Evolutionary conservation across 37 sponge, comb jelly and placozoan genomes (phyloP).

Genomic region (Chondrilla cf. caribensis): DNA sequence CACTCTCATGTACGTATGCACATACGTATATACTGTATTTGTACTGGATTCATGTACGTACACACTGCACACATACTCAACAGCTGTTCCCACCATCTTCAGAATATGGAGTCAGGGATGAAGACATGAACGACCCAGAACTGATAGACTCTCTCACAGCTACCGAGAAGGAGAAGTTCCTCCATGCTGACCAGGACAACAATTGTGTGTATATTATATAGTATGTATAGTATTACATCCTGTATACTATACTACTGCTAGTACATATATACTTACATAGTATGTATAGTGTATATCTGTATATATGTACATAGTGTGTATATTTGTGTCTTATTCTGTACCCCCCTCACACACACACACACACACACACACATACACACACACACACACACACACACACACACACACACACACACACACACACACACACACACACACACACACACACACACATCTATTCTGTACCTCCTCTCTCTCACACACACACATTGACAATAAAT

Average conservation of each 20-base stretch:
- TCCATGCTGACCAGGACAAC: background rate
- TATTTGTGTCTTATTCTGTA: too few species aligned
- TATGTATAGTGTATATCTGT: too few species aligned
- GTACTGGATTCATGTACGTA: too few species aligned
- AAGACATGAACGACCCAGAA: background rate
- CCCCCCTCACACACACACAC: too few species aligned
- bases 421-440: constrained; percentile 13
- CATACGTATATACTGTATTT: background rate
- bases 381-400: constrained; percentile 25
- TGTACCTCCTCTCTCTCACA: background rate
- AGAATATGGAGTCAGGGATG: background rate
- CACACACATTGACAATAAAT: background rate
- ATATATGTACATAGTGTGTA: too few species aligned
- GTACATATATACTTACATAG: too few species aligned
- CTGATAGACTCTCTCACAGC: background rate
- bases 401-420: constrained; percentile 20
- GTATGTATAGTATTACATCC: background rate
- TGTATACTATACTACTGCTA: too few species aligned
- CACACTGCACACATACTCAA: too few species aligned
- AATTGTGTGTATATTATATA: background rate
- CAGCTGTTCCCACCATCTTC: too few species aligned
- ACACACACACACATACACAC: constrained; percentile 11
- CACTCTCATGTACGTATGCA: background rate
- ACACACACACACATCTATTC: background rate
- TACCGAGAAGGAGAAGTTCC: background rate